These are phyloP conservation scores for Petrocephalus schoutedeni DNA, from an alignment of 2,797 vertebrate species.

Conservation along the genomic window DNA sequence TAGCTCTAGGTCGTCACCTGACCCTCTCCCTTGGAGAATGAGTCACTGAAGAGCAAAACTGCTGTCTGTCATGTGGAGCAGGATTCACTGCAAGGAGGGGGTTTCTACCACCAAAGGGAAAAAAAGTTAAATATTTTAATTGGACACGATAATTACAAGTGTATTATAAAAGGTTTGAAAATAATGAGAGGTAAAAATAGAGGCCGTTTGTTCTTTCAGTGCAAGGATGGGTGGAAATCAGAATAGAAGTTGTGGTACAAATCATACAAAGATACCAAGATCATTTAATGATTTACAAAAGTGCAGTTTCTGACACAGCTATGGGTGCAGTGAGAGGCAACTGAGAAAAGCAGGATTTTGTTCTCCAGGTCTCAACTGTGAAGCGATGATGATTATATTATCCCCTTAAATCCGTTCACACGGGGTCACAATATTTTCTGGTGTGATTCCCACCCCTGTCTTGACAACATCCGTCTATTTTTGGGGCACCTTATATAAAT, in stretches of 20 bases:
- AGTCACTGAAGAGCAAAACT: slow-evolving; percentile 12
- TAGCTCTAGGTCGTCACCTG: slow-evolving; percentile 20
- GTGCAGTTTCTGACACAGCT: neutral
- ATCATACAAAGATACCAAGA: neutral
- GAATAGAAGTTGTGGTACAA: neutral
- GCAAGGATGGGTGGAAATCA: neutral
- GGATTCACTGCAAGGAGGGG: neutral
- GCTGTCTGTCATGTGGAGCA: slow-evolving; percentile 9
- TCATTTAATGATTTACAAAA: neutral
- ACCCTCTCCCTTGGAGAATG: slow-evolving; percentile 15
- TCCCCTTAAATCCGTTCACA: neutral
- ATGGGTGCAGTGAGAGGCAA: neutral
- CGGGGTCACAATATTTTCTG: neutral
- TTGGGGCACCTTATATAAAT: neutral
- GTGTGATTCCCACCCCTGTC: neutral
- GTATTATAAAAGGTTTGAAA: neutral
- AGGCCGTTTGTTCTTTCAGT: neutral
- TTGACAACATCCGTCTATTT: neutral
- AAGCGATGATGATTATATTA: neutral
- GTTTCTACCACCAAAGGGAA: neutral
- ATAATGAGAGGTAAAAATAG: slow-evolving; percentile 9
- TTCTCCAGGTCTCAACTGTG: neutral
- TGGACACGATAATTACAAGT: slow-evolving; percentile 2
- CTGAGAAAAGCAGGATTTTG: neutral
- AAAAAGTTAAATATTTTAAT: slow-evolving; percentile 11